Conservation (phyloP, 2,113 vertebrate species). For the Oryzias woworae region DNA sequence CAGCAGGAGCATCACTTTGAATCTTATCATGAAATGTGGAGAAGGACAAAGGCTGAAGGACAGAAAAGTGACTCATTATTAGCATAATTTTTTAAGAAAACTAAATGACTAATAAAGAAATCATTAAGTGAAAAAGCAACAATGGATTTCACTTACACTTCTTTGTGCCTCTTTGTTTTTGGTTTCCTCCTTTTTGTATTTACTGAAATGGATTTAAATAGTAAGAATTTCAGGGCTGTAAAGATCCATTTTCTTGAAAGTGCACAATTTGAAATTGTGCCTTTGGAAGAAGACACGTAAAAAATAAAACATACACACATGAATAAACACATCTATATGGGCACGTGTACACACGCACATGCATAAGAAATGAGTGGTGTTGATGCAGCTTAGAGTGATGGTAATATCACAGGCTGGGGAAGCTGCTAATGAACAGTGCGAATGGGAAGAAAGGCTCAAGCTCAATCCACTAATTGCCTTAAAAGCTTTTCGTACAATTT, state of each 20-base stretch:
- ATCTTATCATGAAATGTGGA: slow-evolving; percentile 6
- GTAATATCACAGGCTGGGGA: slow-evolving; percentile 76
- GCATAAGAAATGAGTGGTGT: slow-evolving; percentile 59
- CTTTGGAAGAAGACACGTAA: slow-evolving; percentile 51
- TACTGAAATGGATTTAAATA: slow-evolving; percentile 67
- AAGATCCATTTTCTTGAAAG: slow-evolving; percentile 66
- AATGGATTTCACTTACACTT: slow-evolving; percentile 25
- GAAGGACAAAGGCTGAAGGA: slow-evolving; percentile 17
- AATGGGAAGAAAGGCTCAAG: slow-evolving; percentile 77
- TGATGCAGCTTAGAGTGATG: slow-evolving; percentile 73
- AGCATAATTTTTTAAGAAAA: slow-evolving; percentile 33
- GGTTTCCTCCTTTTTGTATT: slow-evolving; percentile 52
- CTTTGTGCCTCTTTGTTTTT: slow-evolving; percentile 42
- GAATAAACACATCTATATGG: slow-evolving; percentile 33
- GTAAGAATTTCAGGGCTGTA: slow-evolving; percentile 38
- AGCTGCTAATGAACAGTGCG: slow-evolving; percentile 79
- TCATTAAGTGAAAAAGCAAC: slow-evolving; percentile 43
- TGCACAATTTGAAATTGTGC: slow-evolving; percentile 59
- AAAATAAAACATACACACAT: slow-evolving; percentile 49
- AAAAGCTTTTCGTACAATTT: slow-evolving; percentile 81
- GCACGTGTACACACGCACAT: slow-evolving; percentile 4
- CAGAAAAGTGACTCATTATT: slow-evolving; percentile 31
- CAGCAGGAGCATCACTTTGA: too few species aligned
- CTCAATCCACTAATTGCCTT: slow-evolving; percentile 81
- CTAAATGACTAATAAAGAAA: slow-evolving; percentile 50